These are phyloP conservation scores for Brachionus manjavacas DNA, from an alignment of 1,140 invertebrate genomes.

Conservation along the genomic window DNA sequence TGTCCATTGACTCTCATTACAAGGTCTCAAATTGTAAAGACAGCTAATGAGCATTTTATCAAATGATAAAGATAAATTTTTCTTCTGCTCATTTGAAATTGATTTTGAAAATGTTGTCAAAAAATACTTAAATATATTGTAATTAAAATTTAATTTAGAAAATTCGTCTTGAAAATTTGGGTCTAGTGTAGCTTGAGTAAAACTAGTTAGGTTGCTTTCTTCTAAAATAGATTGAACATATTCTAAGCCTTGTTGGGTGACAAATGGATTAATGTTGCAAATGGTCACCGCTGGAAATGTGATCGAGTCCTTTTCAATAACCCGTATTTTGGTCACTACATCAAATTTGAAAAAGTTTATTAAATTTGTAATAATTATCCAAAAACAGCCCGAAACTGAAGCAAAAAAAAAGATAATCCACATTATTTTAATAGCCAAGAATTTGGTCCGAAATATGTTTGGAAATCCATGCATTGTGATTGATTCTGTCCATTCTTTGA, in stretches of 20 bases:
- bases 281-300: background rate
- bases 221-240: background rate
- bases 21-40: background rate
- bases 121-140: background rate
- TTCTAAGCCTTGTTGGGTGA: background rate
- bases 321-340: slow-evolving; percentile 15
- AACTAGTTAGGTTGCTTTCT: background rate
- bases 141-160: background rate
- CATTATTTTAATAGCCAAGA: background rate
- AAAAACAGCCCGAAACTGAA: background rate
- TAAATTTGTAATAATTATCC: background rate
- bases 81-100: background rate
- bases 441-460: background rate
- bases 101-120: background rate
- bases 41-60: slow-evolving; percentile 16
- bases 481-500: slow-evolving; percentile 1
- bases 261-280: slow-evolving; percentile 15
- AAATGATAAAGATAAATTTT: background rate
- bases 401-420: background rate
- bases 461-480: slow-evolving; percentile 27
- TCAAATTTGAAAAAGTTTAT: background rate
- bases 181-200: background rate
- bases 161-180: background rate
- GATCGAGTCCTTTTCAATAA: background rate
- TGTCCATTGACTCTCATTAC: background rate